Conservation (phyloP, 2,113 vertebrate species). For the Guaruba guarouba region DNA sequence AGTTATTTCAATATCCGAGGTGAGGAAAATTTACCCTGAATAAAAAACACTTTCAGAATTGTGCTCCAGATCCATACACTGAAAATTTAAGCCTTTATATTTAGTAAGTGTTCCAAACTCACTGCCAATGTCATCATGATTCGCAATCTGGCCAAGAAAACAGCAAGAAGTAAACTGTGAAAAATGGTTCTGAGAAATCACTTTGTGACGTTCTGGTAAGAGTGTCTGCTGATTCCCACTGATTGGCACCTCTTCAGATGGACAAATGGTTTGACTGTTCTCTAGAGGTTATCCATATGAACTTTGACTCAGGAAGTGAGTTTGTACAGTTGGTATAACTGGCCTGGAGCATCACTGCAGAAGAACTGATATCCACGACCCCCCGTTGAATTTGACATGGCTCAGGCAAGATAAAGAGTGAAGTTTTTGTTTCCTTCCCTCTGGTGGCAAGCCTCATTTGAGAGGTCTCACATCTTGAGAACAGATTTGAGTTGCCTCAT, state of each 20-base stretch:
- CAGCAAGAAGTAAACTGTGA: background rate
- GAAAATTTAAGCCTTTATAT: background rate
- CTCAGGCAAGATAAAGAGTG: background rate
- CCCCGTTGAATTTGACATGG: background rate
- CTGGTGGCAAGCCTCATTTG: background rate
- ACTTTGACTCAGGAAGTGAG: background rate
- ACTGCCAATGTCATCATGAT: background rate
- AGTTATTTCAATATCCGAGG: background rate
- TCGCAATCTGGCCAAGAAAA: background rate
- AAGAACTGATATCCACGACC: background rate
- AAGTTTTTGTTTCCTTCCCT: background rate
- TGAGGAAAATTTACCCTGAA: background rate
- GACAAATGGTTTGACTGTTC: background rate
- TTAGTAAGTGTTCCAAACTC: background rate
- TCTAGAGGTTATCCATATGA: background rate
- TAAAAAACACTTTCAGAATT: background rate
- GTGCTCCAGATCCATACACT: background rate
- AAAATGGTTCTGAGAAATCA: background rate
- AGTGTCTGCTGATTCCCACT: background rate
- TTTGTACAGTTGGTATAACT: background rate
- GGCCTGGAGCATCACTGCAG: background rate
- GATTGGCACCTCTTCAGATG: background rate
- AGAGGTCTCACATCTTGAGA: background rate
- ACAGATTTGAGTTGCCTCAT: background rate
- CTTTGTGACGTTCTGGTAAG: background rate